Conservation (phyloP, 2,888 invertebrate species). For the Himalopsyche japonica region DNA sequence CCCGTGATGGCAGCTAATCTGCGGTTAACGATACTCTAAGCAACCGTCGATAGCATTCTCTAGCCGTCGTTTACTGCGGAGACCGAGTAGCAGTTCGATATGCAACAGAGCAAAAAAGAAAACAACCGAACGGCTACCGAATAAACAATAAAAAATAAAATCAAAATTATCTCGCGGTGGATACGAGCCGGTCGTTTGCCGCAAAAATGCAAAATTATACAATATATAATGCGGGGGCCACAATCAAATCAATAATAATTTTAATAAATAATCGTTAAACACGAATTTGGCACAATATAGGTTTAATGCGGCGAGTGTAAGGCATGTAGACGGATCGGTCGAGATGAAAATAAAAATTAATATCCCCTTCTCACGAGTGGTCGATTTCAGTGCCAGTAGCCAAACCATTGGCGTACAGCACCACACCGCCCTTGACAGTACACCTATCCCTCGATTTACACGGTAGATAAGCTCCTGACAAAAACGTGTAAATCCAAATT, state of each 20-base stretch:
- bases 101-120: not conserved
- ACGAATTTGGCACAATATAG: conserved; percentile 35
- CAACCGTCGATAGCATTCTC: not conserved
- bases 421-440: not conserved
- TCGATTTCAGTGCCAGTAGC: conserved; percentile 5
- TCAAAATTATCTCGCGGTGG: not conserved
- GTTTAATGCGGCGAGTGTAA: conserved; percentile 6
- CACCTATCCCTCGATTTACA: no score
- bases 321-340: conserved; percentile 6
- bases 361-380: conserved; percentile 36
- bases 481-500: no score
- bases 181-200: not conserved
- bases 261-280: conserved; percentile 41
- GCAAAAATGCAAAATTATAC: conserved; percentile 35
- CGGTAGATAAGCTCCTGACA: no score
- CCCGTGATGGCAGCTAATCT: not conserved
- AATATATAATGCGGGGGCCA: conserved; percentile 30
- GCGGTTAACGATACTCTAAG: not conserved
- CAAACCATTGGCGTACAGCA: not conserved
- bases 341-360: conserved; percentile 35
- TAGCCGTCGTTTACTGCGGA: not conserved
- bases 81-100: not conserved
- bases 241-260: conserved; percentile 41
- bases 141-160: not conserved
- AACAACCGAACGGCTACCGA: not conserved